A percentile compares a stretch with the other conserved stretches of the same genome.
Evolutionary conservation across 1,140 invertebrate species (phyloP).

Genomic region (Papilio dardanus): DNA sequence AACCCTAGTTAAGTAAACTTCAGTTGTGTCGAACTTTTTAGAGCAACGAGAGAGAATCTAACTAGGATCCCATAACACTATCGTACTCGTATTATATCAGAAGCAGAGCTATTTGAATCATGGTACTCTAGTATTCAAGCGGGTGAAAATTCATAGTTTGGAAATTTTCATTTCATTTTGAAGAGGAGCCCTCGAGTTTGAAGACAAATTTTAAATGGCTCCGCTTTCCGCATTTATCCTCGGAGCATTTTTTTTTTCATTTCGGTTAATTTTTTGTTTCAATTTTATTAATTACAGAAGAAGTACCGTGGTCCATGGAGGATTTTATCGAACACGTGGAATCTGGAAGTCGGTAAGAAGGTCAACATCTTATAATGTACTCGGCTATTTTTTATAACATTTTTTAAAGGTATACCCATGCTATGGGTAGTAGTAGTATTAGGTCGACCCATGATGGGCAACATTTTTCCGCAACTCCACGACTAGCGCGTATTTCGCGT

Average conservation of each 20-base stretch:
- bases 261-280: too few species aligned
- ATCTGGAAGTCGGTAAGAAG: conserved; percentile 86
- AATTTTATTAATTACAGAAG: conserved; percentile 78
- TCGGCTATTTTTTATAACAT: too few species aligned
- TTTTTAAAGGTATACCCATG: too few species aligned
- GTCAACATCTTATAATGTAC: not conserved
- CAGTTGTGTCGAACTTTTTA: not conserved
- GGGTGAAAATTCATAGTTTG: not conserved
- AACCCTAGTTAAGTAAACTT: not conserved
- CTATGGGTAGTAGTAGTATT: too few species aligned
- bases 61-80: not conserved
- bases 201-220: too few species aligned
- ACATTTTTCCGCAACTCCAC: too few species aligned
- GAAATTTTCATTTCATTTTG: too few species aligned
- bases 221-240: too few species aligned
- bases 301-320: conserved; percentile 93
- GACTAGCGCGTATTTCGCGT: too few species aligned
- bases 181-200: too few species aligned
- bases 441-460: too few species aligned
- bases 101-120: not conserved
- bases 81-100: not conserved
- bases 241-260: too few species aligned
- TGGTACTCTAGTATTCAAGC: not conserved
- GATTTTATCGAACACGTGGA: conserved; percentile 93
- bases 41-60: not conserved